Evolutionary conservation across 2,113 vertebrate species (phyloP), one percentile per base, ranked within the genome.

Genomic region (Pachyramphus minor): DNA sequence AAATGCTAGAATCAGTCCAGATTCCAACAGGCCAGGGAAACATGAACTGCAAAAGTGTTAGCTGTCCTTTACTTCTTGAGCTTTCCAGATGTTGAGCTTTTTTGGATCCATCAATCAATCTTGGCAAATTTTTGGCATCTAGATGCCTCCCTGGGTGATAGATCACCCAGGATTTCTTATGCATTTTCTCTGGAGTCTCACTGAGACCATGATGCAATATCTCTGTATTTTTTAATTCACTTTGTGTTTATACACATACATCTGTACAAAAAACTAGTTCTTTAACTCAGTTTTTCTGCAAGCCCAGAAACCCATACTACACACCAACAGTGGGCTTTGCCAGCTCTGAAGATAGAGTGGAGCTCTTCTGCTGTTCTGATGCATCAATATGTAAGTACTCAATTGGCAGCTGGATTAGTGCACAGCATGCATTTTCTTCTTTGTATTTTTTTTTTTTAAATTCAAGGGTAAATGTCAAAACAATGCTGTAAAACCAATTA

Each of bases 401-500:
- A 45, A 53, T 47, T 97, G 86, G 92, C 67, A 96, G 83, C 50
- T 93, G 89, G 58, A 94, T 94, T 95, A 97, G 72, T 92, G 92
- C 82, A 97, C 75, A 96, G 74, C 84, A 95, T 60, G 81, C 75
- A 74, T 85, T 96, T 97, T 97, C 55, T 93, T 93, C 64, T 80
- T 85, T 79, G 87, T 75, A 60, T 80, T 95, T 95, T 89, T 93
- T 89, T 93, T 95, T 93, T 96, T 71, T 30, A 2, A 96, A 97
- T 96, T 96, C 95, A 97, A 96, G 96, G 85, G 85, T 96, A 96
- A 96, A 97, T 97, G 96, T 97, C 95, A 97, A 97, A 97, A 97
- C 92, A 96, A 94, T 96, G 90, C 95, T 96, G 78, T 95, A 97
- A 97, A 97, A 97, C 81, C 63, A 95, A 97, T 95, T 97, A 97